phyloP scores from a whole-genome alignment of 2,797 vertebrate genomes.

The Anguilla megastoma region DNA sequence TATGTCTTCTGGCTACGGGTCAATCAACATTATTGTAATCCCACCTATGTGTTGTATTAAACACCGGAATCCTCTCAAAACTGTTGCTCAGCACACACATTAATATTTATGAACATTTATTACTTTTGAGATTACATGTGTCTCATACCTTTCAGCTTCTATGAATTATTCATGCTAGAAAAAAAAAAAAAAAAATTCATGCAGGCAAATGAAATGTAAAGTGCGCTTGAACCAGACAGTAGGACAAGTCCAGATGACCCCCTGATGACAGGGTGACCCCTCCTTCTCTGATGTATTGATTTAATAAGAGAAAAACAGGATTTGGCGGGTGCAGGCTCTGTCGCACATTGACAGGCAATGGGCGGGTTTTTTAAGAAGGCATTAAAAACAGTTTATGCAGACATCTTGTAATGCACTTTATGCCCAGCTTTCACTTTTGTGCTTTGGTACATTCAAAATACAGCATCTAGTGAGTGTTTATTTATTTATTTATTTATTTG shows the following conservation, averaged over 20 bases:
- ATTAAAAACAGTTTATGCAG: neutral
- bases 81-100: neutral
- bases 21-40: neutral
- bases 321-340: neutral
- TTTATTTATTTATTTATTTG: too few species aligned
- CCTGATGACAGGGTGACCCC: neutral
- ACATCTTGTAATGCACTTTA: too few species aligned
- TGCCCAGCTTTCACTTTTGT: too few species aligned
- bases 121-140: neutral
- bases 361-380: neutral
- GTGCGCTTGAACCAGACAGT: neutral
- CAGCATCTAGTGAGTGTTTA: too few species aligned
- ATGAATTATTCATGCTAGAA: neutral
- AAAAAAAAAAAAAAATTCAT: neutral
- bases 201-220: neutral
- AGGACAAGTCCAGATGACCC: neutral
- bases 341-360: neutral
- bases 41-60: neutral
- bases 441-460: too few species aligned
- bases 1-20: neutral
- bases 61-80: neutral
- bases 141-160: neutral
- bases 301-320: neutral
- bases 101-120: constrained; percentile 10
- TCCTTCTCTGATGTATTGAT: neutral